These are phyloP conservation scores for Selenia dentaria DNA, from an alignment of 2,888 invertebrate genomes.

Conservation along the genomic window DNA sequence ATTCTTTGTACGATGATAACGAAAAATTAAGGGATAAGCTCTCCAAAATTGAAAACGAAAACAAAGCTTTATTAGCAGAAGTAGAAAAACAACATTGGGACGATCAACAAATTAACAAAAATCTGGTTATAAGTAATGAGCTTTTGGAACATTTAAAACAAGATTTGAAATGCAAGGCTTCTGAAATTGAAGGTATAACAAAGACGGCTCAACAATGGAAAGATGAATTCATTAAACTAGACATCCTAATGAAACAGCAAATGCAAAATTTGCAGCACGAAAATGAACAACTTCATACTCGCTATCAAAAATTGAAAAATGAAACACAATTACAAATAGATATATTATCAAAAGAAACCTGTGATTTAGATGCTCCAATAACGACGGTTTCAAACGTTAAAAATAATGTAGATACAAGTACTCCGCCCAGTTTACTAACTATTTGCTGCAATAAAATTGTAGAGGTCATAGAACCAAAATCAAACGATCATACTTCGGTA, in stretches of 20 bases:
- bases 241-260: constrained; percentile 51
- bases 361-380: constrained; percentile 14
- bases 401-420: constrained; percentile 33
- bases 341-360: constrained; percentile 4
- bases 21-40: constrained; percentile 31
- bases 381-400: constrained; percentile 5
- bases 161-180: constrained; percentile 52
- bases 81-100: constrained; percentile 12
- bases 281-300: constrained; percentile 51
- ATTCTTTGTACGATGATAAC: background rate
- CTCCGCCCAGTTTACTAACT: constrained; percentile 64
- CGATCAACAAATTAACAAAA: constrained; percentile 24
- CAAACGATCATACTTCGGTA: constrained; percentile 39
- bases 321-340: constrained; percentile 20
- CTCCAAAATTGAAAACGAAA: constrained; percentile 43
- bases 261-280: constrained; percentile 50
- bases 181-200: constrained; percentile 54
- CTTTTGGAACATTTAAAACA: constrained; percentile 48
- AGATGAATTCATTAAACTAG: constrained; percentile 48
- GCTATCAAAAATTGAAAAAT: constrained; percentile 20
- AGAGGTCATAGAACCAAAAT: constrained; percentile 49
- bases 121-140: constrained; percentile 45
- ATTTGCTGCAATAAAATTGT: constrained; percentile 64
- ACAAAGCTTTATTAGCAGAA: constrained; percentile 30
- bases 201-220: constrained; percentile 52